Base-by-base conservation (phyloP, 1,140 invertebrate species). In the Cephus cinctus region DNA sequence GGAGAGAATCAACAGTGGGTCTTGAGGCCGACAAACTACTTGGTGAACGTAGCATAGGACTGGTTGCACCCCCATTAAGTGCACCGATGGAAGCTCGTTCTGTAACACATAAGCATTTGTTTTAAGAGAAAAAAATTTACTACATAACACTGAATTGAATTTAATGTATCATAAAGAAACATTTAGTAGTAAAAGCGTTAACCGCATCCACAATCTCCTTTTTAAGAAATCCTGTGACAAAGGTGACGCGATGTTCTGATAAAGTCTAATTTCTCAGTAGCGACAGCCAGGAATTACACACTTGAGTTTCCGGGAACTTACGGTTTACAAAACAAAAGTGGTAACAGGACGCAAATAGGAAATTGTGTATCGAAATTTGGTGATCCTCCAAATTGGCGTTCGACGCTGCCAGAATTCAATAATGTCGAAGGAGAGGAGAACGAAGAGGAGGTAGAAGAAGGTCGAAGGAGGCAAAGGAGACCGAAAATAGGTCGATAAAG, bases 1-100 rank as follows among this genome's bases (percentile, higher is more conserved):
- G 75, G 15, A 96, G 79, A 53, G 87, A 90, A 69, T 96, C 92
- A 34, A 96, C 89, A 0, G 90, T 86, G 11, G 88, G 89, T 42
- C 90, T 80, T 38, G 60, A 58, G 8, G 63, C 62, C 32, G 75
- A 73, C 50, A 74, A 56, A 43, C 69, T 76, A 47, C 70, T 75
- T 11, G 70, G 54, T 25, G 73, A 74, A 14, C 71, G 63, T 31
- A 74, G 57, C 52, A 71, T 65, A 18, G 73, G 72, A 45, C 69
- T 74, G 15, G 47, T 57, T 21, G 61, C 42, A 30, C 47, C 57
- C 21, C 63, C 66, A 44, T 66, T 59, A 6, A 59, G 43, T 32
- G 39, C 53, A 36, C 50, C 54, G 15, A 46, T 61, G 23, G 60
- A 67, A 14, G 39, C n/a, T n/a, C n/a, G n/a, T n/a, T n/a, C n/a